phyloP scores from a whole-genome alignment of 2,113 vertebrate genomes.

The Cettia cetti region DNA sequence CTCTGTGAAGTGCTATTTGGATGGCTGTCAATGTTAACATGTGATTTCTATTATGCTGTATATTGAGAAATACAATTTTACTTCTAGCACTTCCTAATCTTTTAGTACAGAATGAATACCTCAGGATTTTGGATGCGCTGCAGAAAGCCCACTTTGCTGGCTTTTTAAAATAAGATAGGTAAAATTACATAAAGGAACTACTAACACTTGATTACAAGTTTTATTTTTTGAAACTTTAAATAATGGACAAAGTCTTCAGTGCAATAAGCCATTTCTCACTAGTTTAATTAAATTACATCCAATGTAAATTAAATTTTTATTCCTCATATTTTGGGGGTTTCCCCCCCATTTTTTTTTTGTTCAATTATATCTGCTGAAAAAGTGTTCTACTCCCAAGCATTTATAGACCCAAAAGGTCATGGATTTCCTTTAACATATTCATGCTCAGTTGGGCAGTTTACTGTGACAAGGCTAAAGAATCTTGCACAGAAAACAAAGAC shows the following conservation, averaged over 20 bases:
- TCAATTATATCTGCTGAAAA: background rate
- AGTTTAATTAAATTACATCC: background rate
- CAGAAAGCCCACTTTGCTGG: background rate
- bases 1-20: background rate
- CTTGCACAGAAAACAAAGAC: background rate
- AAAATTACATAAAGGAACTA: background rate
- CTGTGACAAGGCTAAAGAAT: background rate
- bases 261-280: background rate
- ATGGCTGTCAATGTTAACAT: background rate
- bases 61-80: background rate
- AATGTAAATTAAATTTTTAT: background rate
- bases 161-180: background rate
- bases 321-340: background rate
- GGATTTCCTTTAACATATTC: background rate
- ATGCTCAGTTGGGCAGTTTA: background rate
- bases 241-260: background rate
- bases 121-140: background rate
- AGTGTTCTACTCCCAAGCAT: background rate
- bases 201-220: background rate
- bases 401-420: background rate
- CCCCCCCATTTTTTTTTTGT: rapidly evolving
- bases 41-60: background rate
- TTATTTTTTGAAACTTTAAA: background rate
- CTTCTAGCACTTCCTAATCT: background rate
- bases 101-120: background rate